phyloP scores from a whole-genome alignment of 2,888 invertebrate genomes.

The Perizoma flavofasciatum region DNA sequence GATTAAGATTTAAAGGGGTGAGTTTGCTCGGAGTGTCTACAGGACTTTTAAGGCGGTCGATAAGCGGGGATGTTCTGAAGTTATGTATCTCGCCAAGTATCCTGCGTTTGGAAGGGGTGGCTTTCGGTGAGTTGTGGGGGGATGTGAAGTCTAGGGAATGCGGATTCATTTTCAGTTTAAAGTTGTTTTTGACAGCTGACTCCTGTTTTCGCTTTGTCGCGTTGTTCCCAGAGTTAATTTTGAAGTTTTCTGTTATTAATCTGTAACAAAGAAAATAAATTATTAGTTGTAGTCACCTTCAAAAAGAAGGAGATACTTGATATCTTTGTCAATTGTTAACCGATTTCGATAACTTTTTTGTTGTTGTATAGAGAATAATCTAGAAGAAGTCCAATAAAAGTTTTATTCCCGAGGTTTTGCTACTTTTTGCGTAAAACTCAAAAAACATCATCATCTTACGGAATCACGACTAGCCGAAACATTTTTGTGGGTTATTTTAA shows the following conservation, averaged over 20 bases:
- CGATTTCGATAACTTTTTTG: too few species aligned
- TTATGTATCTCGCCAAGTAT: conserved; percentile 60
- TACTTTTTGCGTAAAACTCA: too few species aligned
- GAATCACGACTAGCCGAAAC: too few species aligned
- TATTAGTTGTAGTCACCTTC: too few species aligned
- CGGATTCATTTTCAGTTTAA: conserved; percentile 72
- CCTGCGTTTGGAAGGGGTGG: conserved; percentile 59
- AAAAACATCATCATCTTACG: too few species aligned
- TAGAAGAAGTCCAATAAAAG: too few species aligned
- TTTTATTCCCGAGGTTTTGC: too few species aligned
- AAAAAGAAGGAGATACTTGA: too few species aligned
- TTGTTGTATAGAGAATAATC: too few species aligned
- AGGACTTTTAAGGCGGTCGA: conserved; percentile 50
- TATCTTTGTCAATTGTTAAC: too few species aligned
- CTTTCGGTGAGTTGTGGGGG: conserved; percentile 40
- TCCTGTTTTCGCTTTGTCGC: conserved; percentile 72
- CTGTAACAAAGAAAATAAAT: conserved; percentile 58
- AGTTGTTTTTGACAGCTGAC: conserved; percentile 63
- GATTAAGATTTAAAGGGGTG: conserved; percentile 18
- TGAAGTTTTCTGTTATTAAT: conserved; percentile 81
- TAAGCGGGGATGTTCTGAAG: conserved; percentile 50
- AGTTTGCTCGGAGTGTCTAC: conserved; percentile 3
- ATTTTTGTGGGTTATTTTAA: too few species aligned
- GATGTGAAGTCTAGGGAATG: conserved; percentile 66
- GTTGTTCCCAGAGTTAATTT: conserved; percentile 77